A percentile compares a stretch with the other conserved stretches of the same genome.
These are phyloP conservation scores for Drosophila phalerata DNA, from an alignment of 2,888 invertebrate species.

Conservation along the genomic window DNA sequence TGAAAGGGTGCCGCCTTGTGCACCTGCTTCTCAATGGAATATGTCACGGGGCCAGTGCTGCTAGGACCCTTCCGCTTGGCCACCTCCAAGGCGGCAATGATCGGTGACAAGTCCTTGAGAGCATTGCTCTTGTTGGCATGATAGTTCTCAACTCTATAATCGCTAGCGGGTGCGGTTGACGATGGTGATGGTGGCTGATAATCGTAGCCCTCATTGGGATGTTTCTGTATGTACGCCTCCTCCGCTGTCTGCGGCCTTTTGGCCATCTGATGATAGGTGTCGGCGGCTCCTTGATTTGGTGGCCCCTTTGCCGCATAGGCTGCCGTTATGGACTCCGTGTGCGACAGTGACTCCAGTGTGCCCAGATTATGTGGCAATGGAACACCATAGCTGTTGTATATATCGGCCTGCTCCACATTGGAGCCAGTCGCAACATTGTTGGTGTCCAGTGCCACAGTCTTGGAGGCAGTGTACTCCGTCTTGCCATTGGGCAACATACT, in stretches of 20 bases:
- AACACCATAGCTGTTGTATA: slow-evolving; percentile 68
- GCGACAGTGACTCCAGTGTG: slow-evolving; percentile 82
- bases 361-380: slow-evolving; percentile 79
- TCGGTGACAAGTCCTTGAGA: slow-evolving; percentile 78
- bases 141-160: slow-evolving; percentile 77
- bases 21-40: slow-evolving; percentile 81
- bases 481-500: slow-evolving; percentile 82
- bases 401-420: slow-evolving; percentile 65
- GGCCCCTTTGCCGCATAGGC: slow-evolving; percentile 77
- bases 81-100: slow-evolving; percentile 82
- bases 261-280: slow-evolving; percentile 83
- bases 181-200: slow-evolving; percentile 56
- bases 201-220: slow-evolving; percentile 83
- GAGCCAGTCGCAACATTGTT: slow-evolving; percentile 36
- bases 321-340: slow-evolving; percentile 84
- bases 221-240: slow-evolving; percentile 80
- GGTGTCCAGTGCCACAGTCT: slow-evolving; percentile 79
- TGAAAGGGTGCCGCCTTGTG: slow-evolving; percentile 73
- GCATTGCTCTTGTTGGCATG: slow-evolving; percentile 69
- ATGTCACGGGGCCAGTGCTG: slow-evolving; percentile 61
- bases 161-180: slow-evolving; percentile 41
- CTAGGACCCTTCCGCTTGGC: slow-evolving; percentile 69
- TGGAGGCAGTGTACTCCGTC: slow-evolving; percentile 82
- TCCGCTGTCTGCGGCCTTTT: slow-evolving; percentile 77
- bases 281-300: slow-evolving; percentile 69